Evolutionary conservation across 2,888 invertebrate species (phyloP), one percentile per base, ranked within the genome.

Genomic region (Netelia fuscicornis): DNA sequence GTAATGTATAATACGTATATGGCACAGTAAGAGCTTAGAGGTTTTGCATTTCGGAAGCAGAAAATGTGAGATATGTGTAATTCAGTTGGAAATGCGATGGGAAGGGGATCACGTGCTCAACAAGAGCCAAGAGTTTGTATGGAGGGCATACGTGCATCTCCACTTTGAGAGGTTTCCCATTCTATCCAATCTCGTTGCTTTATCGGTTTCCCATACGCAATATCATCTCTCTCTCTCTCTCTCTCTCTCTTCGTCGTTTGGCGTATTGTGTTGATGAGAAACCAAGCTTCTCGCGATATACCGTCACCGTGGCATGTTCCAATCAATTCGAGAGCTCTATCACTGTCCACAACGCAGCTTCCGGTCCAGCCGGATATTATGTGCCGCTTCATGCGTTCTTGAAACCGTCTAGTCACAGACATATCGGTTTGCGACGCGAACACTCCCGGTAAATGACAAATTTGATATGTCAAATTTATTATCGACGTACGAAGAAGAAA

Each of bases 151-250:
- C n/a, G 54, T 86, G 87, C 86, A 88, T 89, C 87, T 90, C 86
- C 87, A 90, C 88, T 90, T 90, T 91, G 87, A 88, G 88, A 74
- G 90, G 87, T 87, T 91, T 90, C 90, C 87, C 86, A 87, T 90
- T 90, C 88, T 89, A 88, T 89, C 86, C 89, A 89, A 91, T 91
- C 89, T 89, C 90, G 86, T 83, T 86, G 87, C 87, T 90, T 86
- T 87, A 89, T 91, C 89, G 88, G 89, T 89, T 90, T 88, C 87
- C 87, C 88, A 88, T 89, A 88, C 85, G 82, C 86, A 86, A 83
- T 86, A 81, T 74, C 86, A 82, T 86, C 87, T 88, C 86, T 86
- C 77, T 83, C 72, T 87, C 48, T 20, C 54, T 42, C 58, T 25
- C 77, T 89, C 88, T 86, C 87, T 87, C 86, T 87, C 88, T 87